Evolutionary conservation across 2,797 vertebrate species (phyloP).

Genomic region (Spinus olivaceus): DNA sequence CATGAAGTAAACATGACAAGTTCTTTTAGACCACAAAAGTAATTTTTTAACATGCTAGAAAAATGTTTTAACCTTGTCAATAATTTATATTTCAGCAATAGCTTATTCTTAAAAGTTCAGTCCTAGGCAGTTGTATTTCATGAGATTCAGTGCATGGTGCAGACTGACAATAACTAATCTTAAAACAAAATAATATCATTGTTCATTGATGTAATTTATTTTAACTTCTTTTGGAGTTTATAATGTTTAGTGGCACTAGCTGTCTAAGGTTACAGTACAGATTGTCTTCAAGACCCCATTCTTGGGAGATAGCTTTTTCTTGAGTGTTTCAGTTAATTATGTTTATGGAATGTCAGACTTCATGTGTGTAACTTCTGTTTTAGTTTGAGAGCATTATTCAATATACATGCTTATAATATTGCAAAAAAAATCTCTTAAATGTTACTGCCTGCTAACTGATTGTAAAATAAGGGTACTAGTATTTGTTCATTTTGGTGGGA

Average conservation of each 20-base stretch:
- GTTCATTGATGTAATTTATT: neutral
- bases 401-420: neutral
- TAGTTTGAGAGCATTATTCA: neutral
- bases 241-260: neutral
- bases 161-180: neutral
- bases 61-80: neutral
- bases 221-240: neutral
- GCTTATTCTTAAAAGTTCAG: neutral
- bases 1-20: neutral
- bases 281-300: neutral
- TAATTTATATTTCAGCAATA: neutral
- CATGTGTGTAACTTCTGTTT: neutral
- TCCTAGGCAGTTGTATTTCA: neutral
- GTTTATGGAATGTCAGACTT: neutral
- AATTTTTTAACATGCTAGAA: neutral
- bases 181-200: neutral
- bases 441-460: neutral
- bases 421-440: neutral
- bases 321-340: neutral
- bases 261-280: neutral
- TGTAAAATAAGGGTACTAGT: neutral
- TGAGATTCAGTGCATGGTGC: neutral
- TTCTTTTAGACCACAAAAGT: neutral
- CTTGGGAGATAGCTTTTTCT: neutral
- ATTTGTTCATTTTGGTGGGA: neutral